These are phyloP conservation scores for Pogonognathellus flavescens DNA, from an alignment of 1,140 invertebrate species.

Conservation along the genomic window DNA sequence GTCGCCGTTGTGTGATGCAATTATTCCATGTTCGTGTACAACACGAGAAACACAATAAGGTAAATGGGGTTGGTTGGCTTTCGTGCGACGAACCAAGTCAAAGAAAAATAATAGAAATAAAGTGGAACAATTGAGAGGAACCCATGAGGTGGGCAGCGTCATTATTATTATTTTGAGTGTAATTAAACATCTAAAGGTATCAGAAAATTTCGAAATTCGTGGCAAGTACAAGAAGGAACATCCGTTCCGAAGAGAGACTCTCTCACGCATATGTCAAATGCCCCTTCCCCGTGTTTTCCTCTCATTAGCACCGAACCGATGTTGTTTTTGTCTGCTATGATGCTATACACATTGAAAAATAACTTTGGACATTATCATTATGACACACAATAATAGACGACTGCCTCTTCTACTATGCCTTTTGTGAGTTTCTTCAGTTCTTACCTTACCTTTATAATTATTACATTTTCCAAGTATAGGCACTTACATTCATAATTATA, in stretches of 20 bases:
- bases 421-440: slow-evolving; percentile 7
- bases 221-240: slow-evolving; percentile 35
- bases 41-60: slow-evolving; percentile 27
- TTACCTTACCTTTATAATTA: background rate
- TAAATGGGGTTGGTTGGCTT: slow-evolving; percentile 21
- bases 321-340: slow-evolving; percentile 21
- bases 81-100: slow-evolving; percentile 8
- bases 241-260: background rate
- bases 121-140: slow-evolving; percentile 22
- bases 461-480: background rate
- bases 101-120: slow-evolving; percentile 20
- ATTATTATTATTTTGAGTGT: slow-evolving; percentile 32
- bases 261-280: slow-evolving; percentile 42
- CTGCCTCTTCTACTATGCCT: slow-evolving; percentile 7
- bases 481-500: no score
- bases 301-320: slow-evolving; percentile 57
- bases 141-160: slow-evolving; percentile 32
- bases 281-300: slow-evolving; percentile 46
- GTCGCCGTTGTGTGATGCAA: slow-evolving; percentile 15
- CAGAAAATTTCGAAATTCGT: slow-evolving; percentile 45
- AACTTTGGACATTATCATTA: slow-evolving; percentile 33
- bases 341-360: background rate
- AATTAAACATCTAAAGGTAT: slow-evolving; percentile 45
- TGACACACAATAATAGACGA: slow-evolving; percentile 34
- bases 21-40: slow-evolving; percentile 35